A percentile compares a stretch with the other conserved stretches of the same genome.
These are phyloP conservation scores for Magallana nippona DNA, from an alignment of 2,888 invertebrate genomes.

Conservation along the genomic window DNA sequence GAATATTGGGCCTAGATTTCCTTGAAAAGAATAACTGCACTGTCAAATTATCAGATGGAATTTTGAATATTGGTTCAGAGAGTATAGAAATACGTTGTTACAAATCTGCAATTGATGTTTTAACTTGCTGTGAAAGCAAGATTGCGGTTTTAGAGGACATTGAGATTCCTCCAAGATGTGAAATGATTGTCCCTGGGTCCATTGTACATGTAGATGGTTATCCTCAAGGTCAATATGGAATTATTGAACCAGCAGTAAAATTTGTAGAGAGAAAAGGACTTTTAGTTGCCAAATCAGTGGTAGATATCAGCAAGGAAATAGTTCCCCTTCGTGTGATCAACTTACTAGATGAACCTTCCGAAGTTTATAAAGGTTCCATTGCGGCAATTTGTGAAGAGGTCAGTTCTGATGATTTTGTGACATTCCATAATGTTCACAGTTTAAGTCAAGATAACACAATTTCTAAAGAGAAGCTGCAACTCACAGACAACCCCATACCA, in stretches of 20 bases:
- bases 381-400: slow-evolving; percentile 13
- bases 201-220: background rate
- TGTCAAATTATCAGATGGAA: background rate
- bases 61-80: background rate
- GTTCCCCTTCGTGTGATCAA: slow-evolving; percentile 9
- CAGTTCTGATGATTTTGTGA: background rate
- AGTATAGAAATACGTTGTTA: slow-evolving; percentile 35
- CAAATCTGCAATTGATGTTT: slow-evolving; percentile 10
- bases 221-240: too few relatives aligned
- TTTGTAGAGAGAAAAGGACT: too few relatives aligned
- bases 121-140: slow-evolving; percentile 16
- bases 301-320: background rate
- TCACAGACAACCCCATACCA: background rate
- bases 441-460: background rate
- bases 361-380: slow-evolving; percentile 12
- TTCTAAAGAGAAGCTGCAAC: background rate
- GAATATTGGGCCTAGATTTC: slow-evolving; percentile 41
- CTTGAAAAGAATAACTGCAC: slow-evolving; percentile 7
- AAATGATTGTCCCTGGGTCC: slow-evolving; percentile 30
- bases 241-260: too few relatives aligned
- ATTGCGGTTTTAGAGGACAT: slow-evolving; percentile 38
- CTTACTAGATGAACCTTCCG: background rate
- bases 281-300: slow-evolving; percentile 31
- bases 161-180: slow-evolving; percentile 30
- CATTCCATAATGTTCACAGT: background rate